Percentiles rank a stretch among this genome's conserved stretches.
Conservation (phyloP, 2,113 vertebrate species). For the Cyrtonyx montezumae region DNA sequence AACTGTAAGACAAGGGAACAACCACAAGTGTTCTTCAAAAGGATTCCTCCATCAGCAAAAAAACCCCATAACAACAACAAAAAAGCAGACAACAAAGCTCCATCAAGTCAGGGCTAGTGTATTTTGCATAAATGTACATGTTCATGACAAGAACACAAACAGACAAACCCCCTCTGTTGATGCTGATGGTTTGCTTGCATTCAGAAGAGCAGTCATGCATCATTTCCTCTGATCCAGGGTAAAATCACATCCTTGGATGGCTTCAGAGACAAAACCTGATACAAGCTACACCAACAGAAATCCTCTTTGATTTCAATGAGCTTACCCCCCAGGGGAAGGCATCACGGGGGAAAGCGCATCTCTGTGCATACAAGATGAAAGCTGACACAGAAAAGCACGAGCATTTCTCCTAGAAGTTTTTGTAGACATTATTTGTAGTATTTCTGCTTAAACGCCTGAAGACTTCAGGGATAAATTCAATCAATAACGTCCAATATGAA, state of each 20-base stretch:
- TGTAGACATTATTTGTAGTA: background rate
- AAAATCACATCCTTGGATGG: background rate
- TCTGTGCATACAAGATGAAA: background rate
- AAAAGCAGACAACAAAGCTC: background rate
- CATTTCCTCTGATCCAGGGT: background rate
- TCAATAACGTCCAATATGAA: fast-evolving
- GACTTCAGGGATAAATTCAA: background rate
- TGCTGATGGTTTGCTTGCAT: background rate
- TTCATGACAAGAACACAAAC: background rate
- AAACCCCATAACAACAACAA: background rate
- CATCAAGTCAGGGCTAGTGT: background rate
- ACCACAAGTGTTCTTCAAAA: background rate
- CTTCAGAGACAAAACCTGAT: background rate
- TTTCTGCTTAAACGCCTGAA: background rate
- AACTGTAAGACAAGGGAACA: background rate
- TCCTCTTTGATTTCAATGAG: background rate
- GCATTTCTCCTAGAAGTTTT: background rate
- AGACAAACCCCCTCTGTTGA: background rate
- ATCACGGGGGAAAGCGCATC: background rate
- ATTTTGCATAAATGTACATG: background rate
- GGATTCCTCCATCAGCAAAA: background rate
- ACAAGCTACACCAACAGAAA: background rate
- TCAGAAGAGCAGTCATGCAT: background rate
- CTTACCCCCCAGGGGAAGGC: background rate
- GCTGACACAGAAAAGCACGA: background rate